A percentile compares a stretch with the other conserved stretches of the same genome.
Conservation (phyloP, 2,888 invertebrate genomes). For the Serripes groenlandicus region DNA sequence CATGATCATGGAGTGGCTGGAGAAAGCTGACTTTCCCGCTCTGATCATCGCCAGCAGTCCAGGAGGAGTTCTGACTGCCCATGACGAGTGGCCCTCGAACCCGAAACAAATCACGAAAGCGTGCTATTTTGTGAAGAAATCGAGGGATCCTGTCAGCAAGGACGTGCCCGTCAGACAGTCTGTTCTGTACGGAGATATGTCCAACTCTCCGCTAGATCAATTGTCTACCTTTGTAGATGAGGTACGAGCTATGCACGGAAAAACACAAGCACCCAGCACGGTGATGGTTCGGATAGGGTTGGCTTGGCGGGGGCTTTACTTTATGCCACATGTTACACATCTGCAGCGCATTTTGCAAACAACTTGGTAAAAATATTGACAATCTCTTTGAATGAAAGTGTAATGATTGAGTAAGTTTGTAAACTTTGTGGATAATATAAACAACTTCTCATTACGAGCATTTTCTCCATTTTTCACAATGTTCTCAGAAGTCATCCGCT, state of each 20-base stretch:
- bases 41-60: conserved; percentile 72
- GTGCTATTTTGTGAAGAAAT: conserved; percentile 92
- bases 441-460: not conserved
- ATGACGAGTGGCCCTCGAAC: conserved; percentile 94
- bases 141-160: conserved; percentile 89
- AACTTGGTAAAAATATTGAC: no score
- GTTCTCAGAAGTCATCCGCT: not conserved
- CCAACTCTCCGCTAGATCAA: conserved; percentile 95
- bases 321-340: no score
- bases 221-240: conserved; percentile 96
- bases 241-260: conserved; percentile 86
- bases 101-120: conserved; percentile 87
- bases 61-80: conserved; percentile 90
- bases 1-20: conserved; percentile 84
- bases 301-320: no score
- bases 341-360: no score
- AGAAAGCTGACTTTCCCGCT: conserved; percentile 79
- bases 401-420: no score
- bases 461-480: not conserved
- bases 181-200: conserved; percentile 93
- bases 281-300: no score
- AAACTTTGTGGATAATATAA: no score
- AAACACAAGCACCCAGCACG: not conserved
- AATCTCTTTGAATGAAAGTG: no score
- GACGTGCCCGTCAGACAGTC: conserved; percentile 88